These are phyloP conservation scores for Holothuria scabra DNA, from an alignment of 53 echinoderm and acorn worm species.

Conservation along the genomic window DNA sequence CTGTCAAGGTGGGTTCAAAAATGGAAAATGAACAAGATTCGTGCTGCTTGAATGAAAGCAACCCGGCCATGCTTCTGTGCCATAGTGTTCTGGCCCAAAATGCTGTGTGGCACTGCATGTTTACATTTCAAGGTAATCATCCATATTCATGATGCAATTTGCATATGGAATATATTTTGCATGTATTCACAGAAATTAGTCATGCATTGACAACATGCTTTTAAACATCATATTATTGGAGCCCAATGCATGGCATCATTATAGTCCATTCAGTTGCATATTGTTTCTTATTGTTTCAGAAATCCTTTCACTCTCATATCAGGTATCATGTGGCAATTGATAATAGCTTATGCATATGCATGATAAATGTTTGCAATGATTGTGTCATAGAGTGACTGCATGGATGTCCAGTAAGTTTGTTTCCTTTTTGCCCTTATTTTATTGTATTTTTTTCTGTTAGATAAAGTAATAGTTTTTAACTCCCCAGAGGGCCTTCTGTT, in stretches of 20 bases:
- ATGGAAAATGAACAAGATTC: slow-evolving; percentile 36
- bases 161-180: slow-evolving; percentile 12
- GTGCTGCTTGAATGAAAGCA: slow-evolving; percentile 34
- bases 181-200: slow-evolving; percentile 15
- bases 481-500: too few species aligned
- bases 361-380: neutral
- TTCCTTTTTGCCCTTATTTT: too few species aligned
- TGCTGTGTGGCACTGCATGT: slow-evolving; percentile 53
- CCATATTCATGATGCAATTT: slow-evolving; percentile 21
- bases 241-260: too few species aligned
- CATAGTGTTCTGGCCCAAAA: slow-evolving; percentile 48
- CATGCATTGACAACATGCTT: neutral
- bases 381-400: too few species aligned
- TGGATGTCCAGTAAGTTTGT: too few species aligned
- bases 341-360: slow-evolving; percentile 43
- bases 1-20: slow-evolving; percentile 52
- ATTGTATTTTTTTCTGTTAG: too few species aligned
- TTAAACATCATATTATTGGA: neutral
- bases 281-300: slow-evolving; percentile 4
- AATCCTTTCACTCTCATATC: neutral
- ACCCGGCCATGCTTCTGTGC: slow-evolving; percentile 39
- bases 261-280: too few species aligned
- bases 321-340: slow-evolving; percentile 6
- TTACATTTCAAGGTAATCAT: slow-evolving; percentile 32
- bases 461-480: too few species aligned